Evolutionary conservation across 92 coral and sea anemone species (phyloP).

Genomic region (Bergia sp.): DNA sequence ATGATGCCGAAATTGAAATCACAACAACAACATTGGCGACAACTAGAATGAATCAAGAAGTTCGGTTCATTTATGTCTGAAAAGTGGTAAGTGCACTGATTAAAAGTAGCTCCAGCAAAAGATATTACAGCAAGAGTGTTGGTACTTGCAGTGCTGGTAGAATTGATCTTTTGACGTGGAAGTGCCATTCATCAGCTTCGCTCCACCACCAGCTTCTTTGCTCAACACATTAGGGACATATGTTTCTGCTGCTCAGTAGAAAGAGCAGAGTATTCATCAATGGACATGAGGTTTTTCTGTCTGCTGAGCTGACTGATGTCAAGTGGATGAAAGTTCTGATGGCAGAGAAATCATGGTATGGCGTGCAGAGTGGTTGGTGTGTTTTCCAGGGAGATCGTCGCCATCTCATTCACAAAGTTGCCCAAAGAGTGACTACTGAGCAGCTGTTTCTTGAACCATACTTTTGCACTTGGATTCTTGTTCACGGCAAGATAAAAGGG

Average conservation of each 20-base stretch:
- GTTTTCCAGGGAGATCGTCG: constrained; percentile 9
- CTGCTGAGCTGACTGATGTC: constrained; percentile 51
- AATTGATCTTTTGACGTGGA: not conserved
- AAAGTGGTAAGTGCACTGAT: not conserved
- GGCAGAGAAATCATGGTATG: constrained; percentile 48
- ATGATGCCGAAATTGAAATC: too few species aligned
- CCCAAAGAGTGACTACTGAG: constrained; percentile 30
- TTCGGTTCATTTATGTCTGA: too few species aligned
- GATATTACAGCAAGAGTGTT: not conserved
- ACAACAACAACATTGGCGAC: too few species aligned
- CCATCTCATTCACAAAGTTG: constrained; percentile 42
- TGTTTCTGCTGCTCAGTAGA: constrained; percentile 49
- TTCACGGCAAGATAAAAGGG: not conserved
- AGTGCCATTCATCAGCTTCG: not conserved
- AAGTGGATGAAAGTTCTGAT: constrained; percentile 43
- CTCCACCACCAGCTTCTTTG: not conserved
- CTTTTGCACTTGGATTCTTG: not conserved
- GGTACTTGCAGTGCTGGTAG: not conserved
- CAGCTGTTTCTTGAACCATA: constrained; percentile 24
- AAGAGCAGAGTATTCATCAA: constrained; percentile 51
- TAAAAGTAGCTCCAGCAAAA: not conserved
- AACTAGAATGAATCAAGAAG: too few species aligned
- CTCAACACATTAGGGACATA: constrained; percentile 46
- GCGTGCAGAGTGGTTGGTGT: constrained; percentile 54
- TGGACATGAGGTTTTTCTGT: constrained; percentile 54